Percentiles rank a stretch among this genome's conserved stretches.
phyloP scores from a whole-genome alignment of 2,888 invertebrate genomes.

The Ypsolopha sequella region DNA sequence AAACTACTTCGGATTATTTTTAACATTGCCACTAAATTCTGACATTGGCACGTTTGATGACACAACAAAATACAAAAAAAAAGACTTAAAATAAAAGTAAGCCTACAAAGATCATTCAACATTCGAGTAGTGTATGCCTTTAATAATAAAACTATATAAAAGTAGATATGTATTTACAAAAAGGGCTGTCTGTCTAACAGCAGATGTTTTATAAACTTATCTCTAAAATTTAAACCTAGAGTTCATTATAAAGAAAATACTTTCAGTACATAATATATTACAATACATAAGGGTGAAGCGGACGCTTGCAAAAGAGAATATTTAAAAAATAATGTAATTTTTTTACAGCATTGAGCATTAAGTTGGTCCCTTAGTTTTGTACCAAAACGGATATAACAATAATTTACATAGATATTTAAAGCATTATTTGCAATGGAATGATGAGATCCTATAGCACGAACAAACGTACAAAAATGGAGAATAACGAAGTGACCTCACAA shows the following conservation, averaged over 20 bases:
- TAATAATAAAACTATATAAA: slow-evolving; percentile 14
- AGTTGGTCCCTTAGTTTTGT: slow-evolving; percentile 33
- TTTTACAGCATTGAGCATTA: slow-evolving; percentile 41
- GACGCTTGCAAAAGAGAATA: background rate
- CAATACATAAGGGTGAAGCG: slow-evolving; percentile 23
- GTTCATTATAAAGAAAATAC: slow-evolving; percentile 2
- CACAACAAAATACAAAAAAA: slow-evolving; percentile 34
- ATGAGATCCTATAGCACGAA: slow-evolving; percentile 51
- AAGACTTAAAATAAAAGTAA: slow-evolving; percentile 29
- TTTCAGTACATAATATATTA: slow-evolving; percentile 17
- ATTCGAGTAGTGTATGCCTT: slow-evolving; percentile 22
- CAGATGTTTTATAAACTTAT: slow-evolving; percentile 35
- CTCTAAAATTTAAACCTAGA: slow-evolving; percentile 20
- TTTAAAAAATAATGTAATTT: slow-evolving; percentile 9
- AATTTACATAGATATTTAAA: slow-evolving; percentile 29
- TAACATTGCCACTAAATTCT: slow-evolving; percentile 14
- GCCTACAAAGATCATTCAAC: slow-evolving; percentile 55
- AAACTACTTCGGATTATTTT: background rate
- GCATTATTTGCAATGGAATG: slow-evolving; percentile 57
- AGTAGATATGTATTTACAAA: slow-evolving; percentile 32
- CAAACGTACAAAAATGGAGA: background rate
- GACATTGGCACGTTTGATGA: slow-evolving; percentile 64
- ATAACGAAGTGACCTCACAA: background rate
- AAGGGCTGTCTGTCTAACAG: slow-evolving; percentile 22
- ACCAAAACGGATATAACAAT: slow-evolving; percentile 8